These are phyloP conservation scores for Sinocyclocheilus anshuiensis DNA, from an alignment of 2,113 vertebrate genomes.

Conservation along the genomic window DNA sequence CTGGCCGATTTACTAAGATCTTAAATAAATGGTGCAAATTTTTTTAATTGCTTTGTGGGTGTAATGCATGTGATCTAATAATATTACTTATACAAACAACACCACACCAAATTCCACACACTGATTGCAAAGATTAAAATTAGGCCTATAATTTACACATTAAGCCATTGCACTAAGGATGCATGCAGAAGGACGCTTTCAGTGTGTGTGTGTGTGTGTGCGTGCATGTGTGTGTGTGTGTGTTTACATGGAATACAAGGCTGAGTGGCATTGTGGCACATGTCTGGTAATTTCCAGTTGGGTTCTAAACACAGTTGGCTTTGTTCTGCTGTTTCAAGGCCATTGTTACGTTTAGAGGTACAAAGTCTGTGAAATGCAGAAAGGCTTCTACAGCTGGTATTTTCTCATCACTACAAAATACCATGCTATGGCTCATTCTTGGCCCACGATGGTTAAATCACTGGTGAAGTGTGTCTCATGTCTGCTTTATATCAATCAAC, in stretches of 20 bases:
- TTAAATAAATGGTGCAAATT: not conserved
- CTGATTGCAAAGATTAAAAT: not conserved
- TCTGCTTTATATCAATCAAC: not conserved
- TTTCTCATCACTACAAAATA: not conserved
- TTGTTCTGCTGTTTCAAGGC: not conserved
- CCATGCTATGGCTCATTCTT: not conserved
- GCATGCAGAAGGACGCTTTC: too few species aligned
- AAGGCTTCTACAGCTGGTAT: not conserved
- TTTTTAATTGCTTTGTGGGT: not conserved
- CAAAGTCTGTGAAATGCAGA: not conserved
- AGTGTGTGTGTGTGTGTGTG: too few species aligned
- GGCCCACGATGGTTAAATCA: not conserved
- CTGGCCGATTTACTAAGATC: not conserved
- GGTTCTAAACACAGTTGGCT: not conserved
- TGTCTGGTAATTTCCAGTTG: not conserved
- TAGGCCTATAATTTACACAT: not conserved
- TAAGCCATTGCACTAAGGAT: not conserved
- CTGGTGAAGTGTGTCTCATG: not conserved
- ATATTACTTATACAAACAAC: not conserved
- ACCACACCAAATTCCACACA: not conserved
- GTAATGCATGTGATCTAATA: not conserved
- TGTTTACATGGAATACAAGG: too few species aligned
- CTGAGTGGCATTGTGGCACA: not conserved
- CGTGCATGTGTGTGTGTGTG: too few species aligned
- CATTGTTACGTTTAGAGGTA: not conserved